Evolutionary conservation across 2,888 invertebrate genomes (phyloP).

Genomic region (Pristionchus fissidentatus): DNA sequence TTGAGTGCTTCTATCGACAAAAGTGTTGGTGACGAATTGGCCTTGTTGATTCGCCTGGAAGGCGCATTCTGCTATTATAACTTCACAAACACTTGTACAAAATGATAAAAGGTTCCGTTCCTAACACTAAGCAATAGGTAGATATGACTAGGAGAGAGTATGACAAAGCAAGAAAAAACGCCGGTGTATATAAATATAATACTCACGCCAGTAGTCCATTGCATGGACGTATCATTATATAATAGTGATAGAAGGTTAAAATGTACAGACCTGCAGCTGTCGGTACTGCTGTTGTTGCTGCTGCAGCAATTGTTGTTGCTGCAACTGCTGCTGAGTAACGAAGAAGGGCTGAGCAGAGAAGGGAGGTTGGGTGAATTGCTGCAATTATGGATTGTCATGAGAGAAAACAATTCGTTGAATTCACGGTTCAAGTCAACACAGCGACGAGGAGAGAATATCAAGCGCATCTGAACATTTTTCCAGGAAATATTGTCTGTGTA

Average conservation of each 20-base stretch:
- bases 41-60: constrained; percentile 3
- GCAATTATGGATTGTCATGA: not conserved
- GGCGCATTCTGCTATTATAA: not conserved
- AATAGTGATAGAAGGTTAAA: not conserved
- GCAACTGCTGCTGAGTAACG: not conserved
- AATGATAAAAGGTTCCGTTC: too few species aligned
- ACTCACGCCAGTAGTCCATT: too few species aligned
- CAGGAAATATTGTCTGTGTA: too few species aligned
- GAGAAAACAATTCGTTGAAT: too few species aligned
- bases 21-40: constrained; percentile 18
- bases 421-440: too few species aligned
- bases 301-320: constrained; percentile 21
- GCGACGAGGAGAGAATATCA: too few species aligned
- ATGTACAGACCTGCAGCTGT: not conserved
- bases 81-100: too few species aligned
- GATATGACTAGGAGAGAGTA: not conserved
- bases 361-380: constrained; percentile 19
- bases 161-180: not conserved
- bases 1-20: not conserved
- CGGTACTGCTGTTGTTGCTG: constrained; percentile 19
- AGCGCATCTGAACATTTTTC: too few species aligned
- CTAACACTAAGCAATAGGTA: too few species aligned
- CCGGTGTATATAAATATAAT: not conserved
- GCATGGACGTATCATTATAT: too few species aligned
- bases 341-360: constrained; percentile 29